A percentile compares a stretch with the other conserved stretches of the same genome.
Evolutionary conservation across 2,797 vertebrate genomes (phyloP).

Genomic region (Pelodytes ibericus): DNA sequence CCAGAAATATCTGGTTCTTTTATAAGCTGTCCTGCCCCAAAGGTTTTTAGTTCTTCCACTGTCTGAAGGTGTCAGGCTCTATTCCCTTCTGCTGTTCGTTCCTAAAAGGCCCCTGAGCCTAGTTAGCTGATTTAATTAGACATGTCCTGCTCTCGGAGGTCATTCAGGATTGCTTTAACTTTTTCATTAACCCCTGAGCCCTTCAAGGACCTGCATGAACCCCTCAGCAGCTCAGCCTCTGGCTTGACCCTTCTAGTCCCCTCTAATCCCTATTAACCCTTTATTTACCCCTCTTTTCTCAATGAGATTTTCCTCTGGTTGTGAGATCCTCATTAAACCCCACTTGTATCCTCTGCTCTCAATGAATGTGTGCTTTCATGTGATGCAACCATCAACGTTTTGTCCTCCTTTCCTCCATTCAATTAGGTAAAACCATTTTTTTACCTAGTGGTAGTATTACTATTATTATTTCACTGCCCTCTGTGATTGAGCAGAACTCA

Average conservation of each 20-base stretch:
- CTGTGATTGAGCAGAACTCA: too few species aligned
- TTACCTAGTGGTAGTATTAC: too few species aligned
- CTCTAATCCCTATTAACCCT: not conserved
- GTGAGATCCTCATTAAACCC: not conserved
- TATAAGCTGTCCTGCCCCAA: not conserved
- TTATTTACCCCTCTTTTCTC: not conserved
- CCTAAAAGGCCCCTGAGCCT: constrained; percentile 32
- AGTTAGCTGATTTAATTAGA: constrained; percentile 37
- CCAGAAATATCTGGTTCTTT: not conserved
- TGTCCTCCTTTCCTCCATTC: too few species aligned
- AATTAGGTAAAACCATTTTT: too few species aligned
- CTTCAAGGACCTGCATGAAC: constrained; percentile 18
- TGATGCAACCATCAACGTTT: too few species aligned
- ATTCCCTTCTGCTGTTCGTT: constrained; percentile 1
- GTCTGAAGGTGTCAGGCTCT: constrained; percentile 3
- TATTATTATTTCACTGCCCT: too few species aligned
- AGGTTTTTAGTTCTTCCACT: not conserved
- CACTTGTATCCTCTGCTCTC: too few species aligned
- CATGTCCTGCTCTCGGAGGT: constrained; percentile 35
- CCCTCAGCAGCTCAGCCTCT: not conserved
- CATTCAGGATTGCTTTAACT: constrained; percentile 12
- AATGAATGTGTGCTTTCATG: too few species aligned
- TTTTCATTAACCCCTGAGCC: constrained; percentile 41
- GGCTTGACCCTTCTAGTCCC: not conserved
- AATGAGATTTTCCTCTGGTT: not conserved